Percentiles rank a stretch among this genome's conserved stretches.
These are phyloP conservation scores for Luscinia megarhynchos DNA, from an alignment of 2,797 vertebrate species.

Conservation along the genomic window DNA sequence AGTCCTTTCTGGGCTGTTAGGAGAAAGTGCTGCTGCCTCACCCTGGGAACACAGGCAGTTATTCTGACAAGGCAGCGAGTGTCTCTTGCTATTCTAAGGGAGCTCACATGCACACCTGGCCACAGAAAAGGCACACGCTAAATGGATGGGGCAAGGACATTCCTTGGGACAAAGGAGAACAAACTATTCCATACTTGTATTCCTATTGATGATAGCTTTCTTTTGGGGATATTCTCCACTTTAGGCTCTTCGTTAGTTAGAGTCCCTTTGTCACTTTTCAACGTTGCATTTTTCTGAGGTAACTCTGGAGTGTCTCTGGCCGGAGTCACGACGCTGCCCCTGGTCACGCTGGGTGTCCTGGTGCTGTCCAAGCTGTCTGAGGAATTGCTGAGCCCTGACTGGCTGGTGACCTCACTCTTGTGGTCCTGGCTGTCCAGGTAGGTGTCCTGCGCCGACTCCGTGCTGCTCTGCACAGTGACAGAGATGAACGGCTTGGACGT, in stretches of 20 bases:
- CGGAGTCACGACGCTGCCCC: conserved; percentile 80
- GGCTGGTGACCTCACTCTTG: conserved; percentile 94
- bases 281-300: conserved; percentile 84
- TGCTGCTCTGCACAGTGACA: conserved; percentile 98
- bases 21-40: neutral
- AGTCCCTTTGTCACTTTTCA: conserved; percentile 85
- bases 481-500: conserved; percentile 99
- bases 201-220: conserved; percentile 97
- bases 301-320: conserved; percentile 82
- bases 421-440: conserved; percentile 95
- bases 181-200: conserved; percentile 90
- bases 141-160: conserved; percentile 28
- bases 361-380: conserved; percentile 97
- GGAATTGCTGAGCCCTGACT: conserved; percentile 96
- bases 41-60: neutral
- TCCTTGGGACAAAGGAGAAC: conserved; percentile 52
- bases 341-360: conserved; percentile 89
- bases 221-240: conserved; percentile 84
- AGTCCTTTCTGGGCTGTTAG: neutral
- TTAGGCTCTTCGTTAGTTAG: conserved; percentile 85
- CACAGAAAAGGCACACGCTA: conserved; percentile 53
- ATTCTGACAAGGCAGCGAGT: neutral
- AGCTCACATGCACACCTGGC: conserved; percentile 49
- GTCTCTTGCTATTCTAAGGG: neutral
- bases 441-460: conserved; percentile 97